Evolutionary conservation across 2,113 vertebrate genomes (phyloP), one percentile per base, ranked within the genome.

Genomic region (Romanogobio albipinnatus): DNA sequence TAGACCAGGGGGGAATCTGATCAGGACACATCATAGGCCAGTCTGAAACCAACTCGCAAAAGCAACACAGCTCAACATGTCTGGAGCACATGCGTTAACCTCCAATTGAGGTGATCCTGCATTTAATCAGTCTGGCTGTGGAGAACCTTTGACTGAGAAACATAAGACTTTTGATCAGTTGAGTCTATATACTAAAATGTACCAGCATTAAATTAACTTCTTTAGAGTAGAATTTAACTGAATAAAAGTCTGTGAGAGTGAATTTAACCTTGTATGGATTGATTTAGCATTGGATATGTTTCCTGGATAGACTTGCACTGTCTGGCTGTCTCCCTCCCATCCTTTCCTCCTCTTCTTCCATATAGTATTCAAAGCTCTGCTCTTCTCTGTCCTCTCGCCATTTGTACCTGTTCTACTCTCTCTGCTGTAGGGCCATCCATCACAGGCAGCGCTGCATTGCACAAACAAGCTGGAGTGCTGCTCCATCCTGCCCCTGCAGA

Each of bases 371-470:
- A 43, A 45, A 45, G 24, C 77, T 4, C 39, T 33, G 24, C 59
- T 62, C 14, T 29, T 14, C 58, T 26, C 77, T 76, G 29, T 56
- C 74, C 39, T 80, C 58, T 66, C 64, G 17, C 59, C 33, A 49
- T 70, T 81, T 70, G 83, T 76, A 77, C 70, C 79, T 82, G 82
- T 76, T 73, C 79, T 76, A 83, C 73, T 53, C 73, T 85, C 83
- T 82, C 76, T 70, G 39, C 70, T 87, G 77, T 84, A 71, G 77
- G 58, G 79, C 62, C 73, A 87, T 87, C 86, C 79, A 87, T 87
- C 86, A 87, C 24, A 78, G 83, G 79, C 79, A 87, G 74, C 22
- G 39, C 79, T 85, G 79, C 83, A 74, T 74, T 43, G 64, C 83
- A 78, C 73, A 80, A 80, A 87, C 73, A 82, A 76, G 62, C 83